These are phyloP conservation scores for Lydus trimaculatus DNA, from an alignment of 2,888 invertebrate genomes.

Conservation along the genomic window DNA sequence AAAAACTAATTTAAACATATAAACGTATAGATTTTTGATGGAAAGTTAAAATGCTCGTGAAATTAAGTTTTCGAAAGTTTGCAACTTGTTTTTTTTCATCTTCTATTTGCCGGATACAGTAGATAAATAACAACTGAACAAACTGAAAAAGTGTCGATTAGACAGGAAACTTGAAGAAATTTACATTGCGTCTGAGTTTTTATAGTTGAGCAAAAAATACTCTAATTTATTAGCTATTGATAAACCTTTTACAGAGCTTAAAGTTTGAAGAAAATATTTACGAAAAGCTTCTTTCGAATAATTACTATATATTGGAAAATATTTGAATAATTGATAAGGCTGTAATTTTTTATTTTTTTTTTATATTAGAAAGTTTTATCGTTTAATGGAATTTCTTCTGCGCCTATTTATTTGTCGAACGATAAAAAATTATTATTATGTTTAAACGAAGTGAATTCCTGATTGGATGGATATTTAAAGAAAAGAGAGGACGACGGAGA, in stretches of 20 bases:
- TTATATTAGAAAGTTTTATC: neutral
- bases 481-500: neutral
- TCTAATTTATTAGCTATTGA: neutral
- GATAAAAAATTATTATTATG: slow-evolving; percentile 2
- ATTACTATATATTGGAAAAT: neutral
- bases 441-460: neutral
- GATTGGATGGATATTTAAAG: neutral
- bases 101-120: neutral
- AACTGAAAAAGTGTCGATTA: neutral
- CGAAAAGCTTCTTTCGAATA: neutral
- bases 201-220: neutral
- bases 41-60: neutral
- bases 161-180: neutral
- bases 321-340: neutral
- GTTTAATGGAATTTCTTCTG: neutral
- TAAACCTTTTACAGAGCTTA: neutral
- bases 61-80: neutral
- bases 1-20: neutral
- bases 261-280: neutral
- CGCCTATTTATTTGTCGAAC: neutral
- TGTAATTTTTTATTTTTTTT: neutral
- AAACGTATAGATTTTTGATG: neutral
- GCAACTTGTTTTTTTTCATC: neutral
- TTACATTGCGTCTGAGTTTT: neutral
- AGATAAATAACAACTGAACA: neutral